phyloP scores from a whole-genome alignment of 64 coral and sea anemone species.

The Dendrophyllia cribrosa region DNA sequence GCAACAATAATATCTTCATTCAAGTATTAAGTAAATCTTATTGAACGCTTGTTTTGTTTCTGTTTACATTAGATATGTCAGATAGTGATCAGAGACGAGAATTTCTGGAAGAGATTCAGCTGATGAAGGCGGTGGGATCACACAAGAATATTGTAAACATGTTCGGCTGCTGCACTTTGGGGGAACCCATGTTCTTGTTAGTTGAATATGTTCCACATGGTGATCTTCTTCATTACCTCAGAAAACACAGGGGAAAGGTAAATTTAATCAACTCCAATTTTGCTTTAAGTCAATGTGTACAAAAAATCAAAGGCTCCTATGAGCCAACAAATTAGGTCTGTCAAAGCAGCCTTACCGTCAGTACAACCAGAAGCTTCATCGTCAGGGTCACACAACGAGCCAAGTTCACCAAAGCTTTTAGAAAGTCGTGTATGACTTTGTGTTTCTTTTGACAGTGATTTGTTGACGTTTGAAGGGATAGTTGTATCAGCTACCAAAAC shows the following conservation, averaged over 20 bases:
- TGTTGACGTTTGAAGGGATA: too few relatives aligned
- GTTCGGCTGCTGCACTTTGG: conserved; percentile 49
- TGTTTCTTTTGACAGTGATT: too few relatives aligned
- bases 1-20: too few relatives aligned
- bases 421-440: too few relatives aligned
- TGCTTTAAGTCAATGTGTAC: not conserved
- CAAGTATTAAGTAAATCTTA: too few relatives aligned
- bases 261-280: not conserved
- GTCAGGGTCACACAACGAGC: too few relatives aligned
- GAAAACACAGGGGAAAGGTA: conserved; percentile 46
- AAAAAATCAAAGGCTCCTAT: too few relatives aligned
- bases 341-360: too few relatives aligned
- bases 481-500: too few relatives aligned
- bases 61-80: not conserved
- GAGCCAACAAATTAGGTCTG: too few relatives aligned
- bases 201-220: conserved; percentile 52
- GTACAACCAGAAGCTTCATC: too few relatives aligned
- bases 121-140: conserved; percentile 65
- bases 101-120: conserved; percentile 64
- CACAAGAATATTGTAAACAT: conserved; percentile 71
- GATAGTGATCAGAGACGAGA: conserved; percentile 42
- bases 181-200: conserved; percentile 54
- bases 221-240: conserved; percentile 34
- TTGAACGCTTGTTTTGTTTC: not conserved
- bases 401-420: too few relatives aligned